These are phyloP conservation scores for Cheiracanthium punctorium DNA, from an alignment of 2,888 invertebrate species.

Conservation along the genomic window DNA sequence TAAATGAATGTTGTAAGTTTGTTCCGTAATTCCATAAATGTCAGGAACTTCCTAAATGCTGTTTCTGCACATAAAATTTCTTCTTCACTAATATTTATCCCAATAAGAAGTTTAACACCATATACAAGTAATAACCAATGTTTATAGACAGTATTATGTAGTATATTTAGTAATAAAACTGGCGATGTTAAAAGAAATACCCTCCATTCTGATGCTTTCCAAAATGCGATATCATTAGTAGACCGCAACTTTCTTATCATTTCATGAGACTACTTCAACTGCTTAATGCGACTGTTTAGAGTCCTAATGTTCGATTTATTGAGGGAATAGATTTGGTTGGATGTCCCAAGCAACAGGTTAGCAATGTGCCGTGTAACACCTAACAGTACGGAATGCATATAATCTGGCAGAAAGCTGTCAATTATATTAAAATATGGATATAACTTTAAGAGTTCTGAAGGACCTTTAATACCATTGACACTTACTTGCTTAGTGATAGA, in stretches of 20 bases:
- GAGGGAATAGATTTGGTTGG: background rate
- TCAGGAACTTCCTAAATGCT: background rate
- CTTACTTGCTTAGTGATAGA: background rate
- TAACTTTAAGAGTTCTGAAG: constrained; percentile 24
- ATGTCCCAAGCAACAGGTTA: constrained; percentile 66
- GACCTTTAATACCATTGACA: constrained; percentile 30
- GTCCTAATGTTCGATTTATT: background rate
- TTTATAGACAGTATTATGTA: background rate
- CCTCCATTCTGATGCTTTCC: constrained; percentile 7
- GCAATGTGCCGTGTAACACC: constrained; percentile 69
- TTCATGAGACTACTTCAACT: constrained; percentile 8
- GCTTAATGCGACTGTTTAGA: constrained; percentile 2
- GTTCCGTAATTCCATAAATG: background rate
- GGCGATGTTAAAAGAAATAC: background rate
- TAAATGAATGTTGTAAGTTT: constrained; percentile 30
- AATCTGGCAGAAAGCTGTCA: constrained; percentile 70
- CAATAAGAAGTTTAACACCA: background rate
- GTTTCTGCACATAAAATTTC: background rate
- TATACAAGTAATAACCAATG: background rate
- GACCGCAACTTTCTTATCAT: background rate
- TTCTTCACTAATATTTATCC: background rate
- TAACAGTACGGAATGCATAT: constrained; percentile 72
- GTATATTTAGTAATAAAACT: background rate
- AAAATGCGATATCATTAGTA: background rate
- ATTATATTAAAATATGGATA: constrained; percentile 69